Percentiles rank a stretch among this genome's conserved stretches.
Evolutionary conservation across 2,113 vertebrate species (phyloP).

Genomic region (Sciurus niger): DNA sequence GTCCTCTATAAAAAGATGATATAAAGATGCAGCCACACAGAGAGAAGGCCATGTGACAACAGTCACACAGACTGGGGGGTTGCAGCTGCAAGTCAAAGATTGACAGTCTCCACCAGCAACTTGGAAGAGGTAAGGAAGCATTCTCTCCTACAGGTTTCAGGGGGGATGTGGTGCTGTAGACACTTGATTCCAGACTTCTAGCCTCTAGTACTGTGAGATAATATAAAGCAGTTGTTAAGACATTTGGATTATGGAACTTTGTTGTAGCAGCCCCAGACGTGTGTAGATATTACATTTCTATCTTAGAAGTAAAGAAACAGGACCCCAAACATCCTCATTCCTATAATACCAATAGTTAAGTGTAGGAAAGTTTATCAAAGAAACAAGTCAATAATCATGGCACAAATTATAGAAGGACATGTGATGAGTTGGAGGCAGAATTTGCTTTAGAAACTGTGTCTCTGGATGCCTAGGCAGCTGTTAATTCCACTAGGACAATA

Average conservation of each 20-base stretch:
- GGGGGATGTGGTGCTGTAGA: too few species aligned
- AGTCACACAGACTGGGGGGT: not conserved
- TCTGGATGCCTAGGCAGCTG: not conserved
- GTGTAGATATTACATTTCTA: not conserved
- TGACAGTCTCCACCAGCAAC: not conserved
- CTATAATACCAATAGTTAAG: not conserved
- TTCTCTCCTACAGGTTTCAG: not conserved
- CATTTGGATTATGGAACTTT: not conserved
- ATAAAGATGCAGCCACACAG: not conserved
- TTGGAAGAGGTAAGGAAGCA: not conserved
- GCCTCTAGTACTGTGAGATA: not conserved
- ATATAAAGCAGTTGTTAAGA: not conserved
- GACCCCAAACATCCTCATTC: not conserved
- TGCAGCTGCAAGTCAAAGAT: not conserved
- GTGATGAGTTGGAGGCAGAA: not conserved
- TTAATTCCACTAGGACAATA: not conserved
- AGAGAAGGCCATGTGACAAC: not conserved
- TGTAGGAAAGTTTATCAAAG: not conserved
- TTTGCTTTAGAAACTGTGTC: not conserved
- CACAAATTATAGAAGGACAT: not conserved
- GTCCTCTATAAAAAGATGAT: not conserved
- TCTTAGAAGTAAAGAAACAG: not conserved
- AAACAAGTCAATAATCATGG: too few species aligned
- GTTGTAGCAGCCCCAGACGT: not conserved
- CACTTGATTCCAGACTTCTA: not conserved